Base-by-base conservation (phyloP, 2,888 invertebrate species). In the Lydus trimaculatus region DNA sequence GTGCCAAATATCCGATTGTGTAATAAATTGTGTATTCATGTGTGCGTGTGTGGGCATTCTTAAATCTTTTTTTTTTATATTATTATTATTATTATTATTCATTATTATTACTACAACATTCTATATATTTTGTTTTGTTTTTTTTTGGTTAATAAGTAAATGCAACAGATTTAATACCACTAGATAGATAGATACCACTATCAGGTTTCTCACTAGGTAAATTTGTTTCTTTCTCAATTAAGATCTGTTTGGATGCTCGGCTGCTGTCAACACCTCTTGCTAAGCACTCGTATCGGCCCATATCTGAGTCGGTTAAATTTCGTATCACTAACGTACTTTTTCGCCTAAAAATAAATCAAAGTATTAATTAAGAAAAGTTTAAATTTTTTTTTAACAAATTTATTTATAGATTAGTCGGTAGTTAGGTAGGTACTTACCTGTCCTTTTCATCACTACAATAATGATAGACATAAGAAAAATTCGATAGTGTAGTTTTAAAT, bases 301-400 rank as follows among this genome's bases (percentile, higher is more conserved):
- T 89, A 87, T 94, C 94, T 84, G 91, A 90, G 79, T 88, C 89
- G 82, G 89, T 89, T 80, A 91, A 91, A 82, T 91, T 90, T 83
- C 89, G 89, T 87, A 95, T 92, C 84, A 92, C 91, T 86, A 95
- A 89, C 86, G 92, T 92, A 87, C 94, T 93, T 89, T 92, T 91
- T 89, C 91, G 92, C 88, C 94, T 95, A 88, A 58, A 85, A 87
- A 78, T 76, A 68, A 9, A n/a, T n/a, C 28, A 59, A 59, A 59
- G 3, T 2, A 33, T 9, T 59, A 36, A 61, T 28, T 28, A 60
- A n/a, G n/a, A n/a, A 59, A 59, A 59, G 3, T 2, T 20, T 9
- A 28, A 36, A 61, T 28, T 28, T 31, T 28, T 60, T 2, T 6
- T 33, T 7, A 33, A 33, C 33, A 33, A 5, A 31, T 60, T n/a